phyloP scores from a whole-genome alignment of 2,797 vertebrate genomes.

The Echiichthys vipera region DNA sequence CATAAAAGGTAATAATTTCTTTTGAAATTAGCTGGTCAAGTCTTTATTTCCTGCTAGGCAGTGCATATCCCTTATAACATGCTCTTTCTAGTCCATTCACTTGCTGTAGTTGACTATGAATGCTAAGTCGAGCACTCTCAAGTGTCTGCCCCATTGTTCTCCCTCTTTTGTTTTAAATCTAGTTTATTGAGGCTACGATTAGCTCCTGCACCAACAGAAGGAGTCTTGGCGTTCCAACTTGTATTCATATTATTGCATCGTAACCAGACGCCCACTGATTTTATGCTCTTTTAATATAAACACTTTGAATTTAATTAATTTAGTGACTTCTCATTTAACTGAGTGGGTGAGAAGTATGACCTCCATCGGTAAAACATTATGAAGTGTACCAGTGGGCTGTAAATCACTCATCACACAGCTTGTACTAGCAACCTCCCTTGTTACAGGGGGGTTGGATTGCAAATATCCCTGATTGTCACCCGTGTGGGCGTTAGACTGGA shows the following conservation, averaged over 20 bases:
- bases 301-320: neutral
- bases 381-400: neutral
- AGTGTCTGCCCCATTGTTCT: neutral
- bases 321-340: constrained; percentile 14
- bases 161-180: neutral
- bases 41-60: neutral
- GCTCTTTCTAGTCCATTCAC: neutral
- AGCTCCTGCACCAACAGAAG: neutral
- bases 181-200: neutral
- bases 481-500: neutral
- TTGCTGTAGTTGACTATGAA: neutral
- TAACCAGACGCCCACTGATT: neutral
- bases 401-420: neutral
- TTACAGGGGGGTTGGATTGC: neutral
- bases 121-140: neutral
- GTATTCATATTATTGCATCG: neutral
- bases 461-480: neutral
- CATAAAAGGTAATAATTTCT: neutral
- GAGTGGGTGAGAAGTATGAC: constrained; percentile 8
- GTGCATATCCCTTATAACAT: neutral
- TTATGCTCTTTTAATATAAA: neutral
- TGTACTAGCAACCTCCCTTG: neutral
- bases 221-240: neutral
- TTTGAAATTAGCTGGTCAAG: neutral
- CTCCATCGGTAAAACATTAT: constrained; percentile 14